Conservation (phyloP, 2,113 vertebrate genomes). For the Hucho hucho region DNA sequence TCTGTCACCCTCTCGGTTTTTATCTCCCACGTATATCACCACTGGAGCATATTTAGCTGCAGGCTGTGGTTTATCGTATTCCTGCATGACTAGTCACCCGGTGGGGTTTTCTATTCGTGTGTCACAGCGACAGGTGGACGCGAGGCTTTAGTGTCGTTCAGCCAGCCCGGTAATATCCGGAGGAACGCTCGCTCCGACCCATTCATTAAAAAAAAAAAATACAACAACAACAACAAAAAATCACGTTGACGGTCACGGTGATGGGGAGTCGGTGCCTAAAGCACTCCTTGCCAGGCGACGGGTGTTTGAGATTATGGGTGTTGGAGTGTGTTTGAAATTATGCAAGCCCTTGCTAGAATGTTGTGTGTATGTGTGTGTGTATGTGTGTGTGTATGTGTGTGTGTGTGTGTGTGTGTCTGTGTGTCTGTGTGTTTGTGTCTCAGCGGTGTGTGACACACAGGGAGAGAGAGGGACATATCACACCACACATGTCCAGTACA, state of each 20-base stretch:
- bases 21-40: neutral
- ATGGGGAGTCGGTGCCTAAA: constrained; percentile 14
- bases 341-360: no score
- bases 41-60: neutral
- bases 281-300: no score
- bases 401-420: no score
- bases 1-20: no score
- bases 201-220: constrained; percentile 24
- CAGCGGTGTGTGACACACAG: no score
- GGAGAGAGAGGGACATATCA: no score
- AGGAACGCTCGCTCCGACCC: neutral
- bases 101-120: constrained; percentile 10
- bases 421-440: no score
- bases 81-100: neutral
- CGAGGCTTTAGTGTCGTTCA: constrained; percentile 23
- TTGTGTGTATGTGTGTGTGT: no score
- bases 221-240: no score
- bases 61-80: neutral
- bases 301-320: neutral
- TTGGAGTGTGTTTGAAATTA: neutral
- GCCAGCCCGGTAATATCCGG: constrained; percentile 11
- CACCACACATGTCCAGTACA: constrained; percentile 13
- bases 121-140: constrained; percentile 54
- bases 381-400: no score
- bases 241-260: constrained; percentile 6